Base-by-base conservation (phyloP, 2,113 vertebrate genomes). In the Sturnira hondurensis region DNA sequence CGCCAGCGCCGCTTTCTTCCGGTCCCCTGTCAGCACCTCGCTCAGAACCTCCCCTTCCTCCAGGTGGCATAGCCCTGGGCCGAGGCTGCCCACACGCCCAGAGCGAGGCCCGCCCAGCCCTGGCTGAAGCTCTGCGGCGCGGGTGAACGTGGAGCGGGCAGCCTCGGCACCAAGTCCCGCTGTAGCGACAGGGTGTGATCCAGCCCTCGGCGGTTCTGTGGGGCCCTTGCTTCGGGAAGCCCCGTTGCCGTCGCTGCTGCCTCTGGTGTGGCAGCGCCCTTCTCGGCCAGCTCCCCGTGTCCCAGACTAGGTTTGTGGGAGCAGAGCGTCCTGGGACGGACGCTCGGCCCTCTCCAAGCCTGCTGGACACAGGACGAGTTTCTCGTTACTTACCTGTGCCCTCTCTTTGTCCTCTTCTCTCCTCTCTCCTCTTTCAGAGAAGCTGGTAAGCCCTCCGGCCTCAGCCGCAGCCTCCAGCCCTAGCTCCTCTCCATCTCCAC, bases 381-480 rank as follows among this genome's bases (percentile, higher is more conserved):
- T 94, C 81, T 97, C 90, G 45, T 98, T 95, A 98, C 98, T 98
- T 92, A 98, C 85, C 96, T 95, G 77, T 96, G 17, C 98, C 91
- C 98, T 95, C 86, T 94, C 95, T 98, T 93, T 97, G 95, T 98
- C 97, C 98, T 98, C 97, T 98, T 98, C 91, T 98, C 97, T 98
- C 97, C 97, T 97, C 73, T 98, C 95, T 98, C 97, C 97, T 95
- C 97, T 92, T 98, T 92, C 89, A 99, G 99, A 99, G 97, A 99
- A 99, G 98, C 96, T 99, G 98, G 98, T 98, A 97, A 99, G 98
- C 98, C 99, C 99, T 98, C 98, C 98, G 98, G 98, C 98, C 98
- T 99, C 99, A 97, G 99, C 98, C 97, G 98, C 98, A 97, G 98
- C 98, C 97, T 99, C 99, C 98, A 99, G 98, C 96, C 98, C 98